These are phyloP conservation scores for Smithornis capensis DNA, from an alignment of 2,113 vertebrate species.

Conservation along the genomic window DNA sequence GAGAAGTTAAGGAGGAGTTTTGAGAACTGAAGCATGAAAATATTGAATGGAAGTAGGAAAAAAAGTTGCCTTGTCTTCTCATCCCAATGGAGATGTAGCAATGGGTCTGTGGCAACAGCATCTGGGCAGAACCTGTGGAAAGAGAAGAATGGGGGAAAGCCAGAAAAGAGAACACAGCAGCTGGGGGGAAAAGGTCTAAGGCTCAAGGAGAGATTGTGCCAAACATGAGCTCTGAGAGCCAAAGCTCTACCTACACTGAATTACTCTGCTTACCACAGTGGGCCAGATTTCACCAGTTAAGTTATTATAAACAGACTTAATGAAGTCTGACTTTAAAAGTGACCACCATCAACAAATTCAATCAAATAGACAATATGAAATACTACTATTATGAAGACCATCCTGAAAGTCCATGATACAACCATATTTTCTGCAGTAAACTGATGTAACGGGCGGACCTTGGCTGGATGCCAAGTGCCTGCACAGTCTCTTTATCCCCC, in stretches of 20 bases:
- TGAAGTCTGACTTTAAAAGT: neutral
- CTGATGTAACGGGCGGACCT: too few relatives aligned
- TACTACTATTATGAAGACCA: neutral
- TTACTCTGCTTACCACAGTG: neutral
- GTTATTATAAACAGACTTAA: neutral
- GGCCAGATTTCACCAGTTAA: neutral
- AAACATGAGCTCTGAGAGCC: neutral
- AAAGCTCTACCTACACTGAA: neutral
- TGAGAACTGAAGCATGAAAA: neutral
- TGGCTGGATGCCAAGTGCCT: too few relatives aligned
- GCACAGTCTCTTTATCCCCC: too few relatives aligned
- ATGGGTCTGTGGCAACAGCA: neutral
- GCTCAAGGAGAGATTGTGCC: neutral
- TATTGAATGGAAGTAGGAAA: neutral
- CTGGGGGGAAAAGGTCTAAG: neutral
- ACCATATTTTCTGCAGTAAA: neutral
- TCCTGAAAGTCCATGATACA: neutral
- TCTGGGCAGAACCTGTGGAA: neutral
- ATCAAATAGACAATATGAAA: rapidly evolving
- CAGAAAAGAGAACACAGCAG: neutral
- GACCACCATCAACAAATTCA: neutral
- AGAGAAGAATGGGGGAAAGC: neutral
- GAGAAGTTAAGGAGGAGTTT: neutral
- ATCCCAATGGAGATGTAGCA: neutral
- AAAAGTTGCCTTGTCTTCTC: neutral